Conservation (phyloP, 2,797 vertebrate genomes). For the Cuniculus paca region DNA sequence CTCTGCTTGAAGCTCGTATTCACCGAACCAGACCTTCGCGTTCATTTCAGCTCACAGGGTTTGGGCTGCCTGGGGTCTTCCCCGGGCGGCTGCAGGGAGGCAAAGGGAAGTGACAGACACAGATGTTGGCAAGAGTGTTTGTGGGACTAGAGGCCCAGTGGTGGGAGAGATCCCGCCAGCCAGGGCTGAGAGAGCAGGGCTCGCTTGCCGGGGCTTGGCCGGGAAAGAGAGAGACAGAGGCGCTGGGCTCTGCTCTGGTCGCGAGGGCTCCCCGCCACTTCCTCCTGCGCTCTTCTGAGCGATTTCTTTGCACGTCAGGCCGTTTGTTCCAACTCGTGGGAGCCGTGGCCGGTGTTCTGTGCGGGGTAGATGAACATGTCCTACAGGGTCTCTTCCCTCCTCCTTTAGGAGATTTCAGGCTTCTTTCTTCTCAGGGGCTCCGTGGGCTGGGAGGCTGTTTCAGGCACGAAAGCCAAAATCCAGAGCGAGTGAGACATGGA, state of each 20-base stretch:
- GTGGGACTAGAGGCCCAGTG: background rate
- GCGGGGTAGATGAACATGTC: background rate
- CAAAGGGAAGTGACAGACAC: constrained; percentile 38
- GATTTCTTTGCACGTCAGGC: background rate
- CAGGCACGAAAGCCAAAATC: constrained; percentile 43
- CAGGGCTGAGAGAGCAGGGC: background rate
- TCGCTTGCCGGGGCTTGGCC: background rate
- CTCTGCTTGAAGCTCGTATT: constrained; percentile 47
- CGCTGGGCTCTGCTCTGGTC: background rate
- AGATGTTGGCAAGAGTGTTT: background rate
- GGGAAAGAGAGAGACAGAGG: background rate
- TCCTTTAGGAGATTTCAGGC: background rate
- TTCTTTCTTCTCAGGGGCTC: background rate
- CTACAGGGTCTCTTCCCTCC: background rate
- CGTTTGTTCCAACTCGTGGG: constrained; percentile 39
- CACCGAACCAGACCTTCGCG: background rate
- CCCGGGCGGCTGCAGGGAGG: background rate
- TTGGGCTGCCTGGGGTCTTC: background rate
- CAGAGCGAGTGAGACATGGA: background rate
- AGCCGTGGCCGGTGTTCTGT: background rate
- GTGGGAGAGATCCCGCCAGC: background rate
- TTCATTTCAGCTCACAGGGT: constrained; percentile 55
- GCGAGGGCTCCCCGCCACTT: background rate
- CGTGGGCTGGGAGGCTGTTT: background rate
- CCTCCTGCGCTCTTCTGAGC: background rate